Percentiles rank a stretch among this genome's conserved stretches.
These are phyloP conservation scores for Gila robusta DNA, from an alignment of 2,797 vertebrate species.

Conservation along the genomic window DNA sequence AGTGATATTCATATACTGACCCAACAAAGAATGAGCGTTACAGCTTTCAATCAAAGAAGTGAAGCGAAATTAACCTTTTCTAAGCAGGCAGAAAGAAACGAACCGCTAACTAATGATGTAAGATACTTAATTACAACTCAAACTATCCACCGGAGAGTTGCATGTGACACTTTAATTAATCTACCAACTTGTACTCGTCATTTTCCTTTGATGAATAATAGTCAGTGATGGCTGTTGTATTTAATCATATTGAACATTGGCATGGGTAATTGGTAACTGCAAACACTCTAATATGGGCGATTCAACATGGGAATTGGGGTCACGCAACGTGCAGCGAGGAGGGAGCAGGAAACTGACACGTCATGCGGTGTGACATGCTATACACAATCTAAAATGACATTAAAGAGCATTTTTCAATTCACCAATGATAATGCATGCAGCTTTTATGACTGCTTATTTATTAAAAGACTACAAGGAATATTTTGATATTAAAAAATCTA, in stretches of 20 bases:
- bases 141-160: slow-evolving; percentile 61
- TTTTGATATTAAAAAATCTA: not conserved
- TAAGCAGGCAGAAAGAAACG: slow-evolving; percentile 60
- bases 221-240: slow-evolving; percentile 51
- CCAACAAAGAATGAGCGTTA: slow-evolving; percentile 54
- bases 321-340: not conserved
- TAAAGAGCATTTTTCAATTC: slow-evolving; percentile 13
- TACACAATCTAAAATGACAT: not conserved
- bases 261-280: slow-evolving; percentile 54
- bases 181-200: slow-evolving; percentile 50
- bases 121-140: slow-evolving; percentile 63
- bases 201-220: slow-evolving; percentile 53
- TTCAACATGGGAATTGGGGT: slow-evolving; percentile 28
- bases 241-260: slow-evolving; percentile 57
- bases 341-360: not conserved
- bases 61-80: slow-evolving; percentile 71
- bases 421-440: not conserved
- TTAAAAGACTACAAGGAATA: slow-evolving; percentile 15
- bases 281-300: slow-evolving; percentile 45
- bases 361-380: not conserved
- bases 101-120: slow-evolving; percentile 67
- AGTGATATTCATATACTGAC: slow-evolving; percentile 66
- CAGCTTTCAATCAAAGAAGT: slow-evolving; percentile 65
- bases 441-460: slow-evolving; percentile 11
- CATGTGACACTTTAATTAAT: slow-evolving; percentile 65